A percentile compares a stretch with the other conserved stretches of the same genome.
These are phyloP conservation scores for Doryteuthis pealeii DNA, from an alignment of 1,140 invertebrate species.

Conservation along the genomic window DNA sequence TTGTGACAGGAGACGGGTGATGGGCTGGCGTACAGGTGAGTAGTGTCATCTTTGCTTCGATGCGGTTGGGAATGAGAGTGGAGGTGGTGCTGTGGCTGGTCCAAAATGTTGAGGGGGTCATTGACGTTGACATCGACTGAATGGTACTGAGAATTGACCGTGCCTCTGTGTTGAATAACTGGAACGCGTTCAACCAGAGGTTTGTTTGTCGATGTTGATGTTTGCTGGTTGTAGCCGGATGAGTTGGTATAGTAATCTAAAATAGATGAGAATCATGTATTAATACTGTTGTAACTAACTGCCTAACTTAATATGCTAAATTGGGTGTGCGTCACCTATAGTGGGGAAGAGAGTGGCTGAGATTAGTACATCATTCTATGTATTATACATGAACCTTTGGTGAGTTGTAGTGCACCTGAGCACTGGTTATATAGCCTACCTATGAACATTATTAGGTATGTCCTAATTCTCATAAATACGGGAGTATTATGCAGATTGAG, in stretches of 20 bases:
- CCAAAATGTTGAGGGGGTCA: constrained; percentile 48
- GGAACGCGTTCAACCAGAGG: constrained; percentile 53
- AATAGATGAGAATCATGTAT: no score
- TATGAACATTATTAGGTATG: no score
- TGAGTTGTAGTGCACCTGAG: no score
- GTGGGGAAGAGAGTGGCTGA: no score
- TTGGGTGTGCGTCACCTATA: no score
- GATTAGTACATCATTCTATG: no score
- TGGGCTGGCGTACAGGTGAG: constrained; percentile 27
- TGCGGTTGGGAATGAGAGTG: background rate
- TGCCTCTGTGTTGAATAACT: constrained; percentile 45
- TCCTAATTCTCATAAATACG: no score
- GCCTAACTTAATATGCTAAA: no score
- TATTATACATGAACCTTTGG: no score
- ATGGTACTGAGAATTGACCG: constrained; percentile 26
- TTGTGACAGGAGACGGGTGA: constrained; percentile 47
- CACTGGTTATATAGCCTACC: no score
- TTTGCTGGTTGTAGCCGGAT: background rate
- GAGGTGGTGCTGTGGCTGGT: constrained; percentile 38
- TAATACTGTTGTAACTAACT: no score
- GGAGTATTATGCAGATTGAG: no score
- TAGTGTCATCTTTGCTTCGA: constrained; percentile 19
- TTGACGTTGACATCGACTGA: constrained; percentile 23
- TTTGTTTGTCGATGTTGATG: constrained; percentile 29
- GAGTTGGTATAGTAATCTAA: background rate